Evolutionary conservation across 2,113 vertebrate genomes (phyloP).

Genomic region (Redunca redunca): DNA sequence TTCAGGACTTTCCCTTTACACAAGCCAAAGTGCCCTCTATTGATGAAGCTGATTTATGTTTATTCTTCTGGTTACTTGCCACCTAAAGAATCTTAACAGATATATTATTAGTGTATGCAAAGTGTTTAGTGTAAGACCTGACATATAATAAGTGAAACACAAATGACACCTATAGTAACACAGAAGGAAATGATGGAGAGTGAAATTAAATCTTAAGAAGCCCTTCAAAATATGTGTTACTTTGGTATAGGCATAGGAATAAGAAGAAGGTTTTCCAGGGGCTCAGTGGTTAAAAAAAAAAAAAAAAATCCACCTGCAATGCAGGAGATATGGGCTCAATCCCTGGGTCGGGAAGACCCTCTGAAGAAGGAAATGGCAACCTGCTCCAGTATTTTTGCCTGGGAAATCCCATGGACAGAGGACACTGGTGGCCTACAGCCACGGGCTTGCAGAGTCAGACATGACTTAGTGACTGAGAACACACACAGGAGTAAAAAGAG

Average conservation of each 20-base stretch:
- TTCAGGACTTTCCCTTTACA: background rate
- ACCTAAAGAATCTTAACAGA: background rate
- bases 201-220: background rate
- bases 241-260: background rate
- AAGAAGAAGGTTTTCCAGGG: background rate
- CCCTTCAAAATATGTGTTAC: background rate
- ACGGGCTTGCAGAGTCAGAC: background rate
- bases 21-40: background rate
- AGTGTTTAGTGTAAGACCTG: background rate
- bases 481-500: background rate
- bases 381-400: background rate
- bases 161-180: background rate
- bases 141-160: background rate
- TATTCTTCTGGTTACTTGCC: background rate
- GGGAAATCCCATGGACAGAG: background rate
- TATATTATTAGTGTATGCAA: background rate
- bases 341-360: background rate
- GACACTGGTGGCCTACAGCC: background rate
- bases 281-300: background rate
- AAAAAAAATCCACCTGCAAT: background rate
- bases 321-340: background rate
- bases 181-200: background rate
- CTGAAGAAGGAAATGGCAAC: background rate
- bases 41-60: background rate
- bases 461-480: background rate